Evolutionary conservation across 2,888 invertebrate species (phyloP), one percentile per base, ranked within the genome.

Genomic region (Tuta absoluta): DNA sequence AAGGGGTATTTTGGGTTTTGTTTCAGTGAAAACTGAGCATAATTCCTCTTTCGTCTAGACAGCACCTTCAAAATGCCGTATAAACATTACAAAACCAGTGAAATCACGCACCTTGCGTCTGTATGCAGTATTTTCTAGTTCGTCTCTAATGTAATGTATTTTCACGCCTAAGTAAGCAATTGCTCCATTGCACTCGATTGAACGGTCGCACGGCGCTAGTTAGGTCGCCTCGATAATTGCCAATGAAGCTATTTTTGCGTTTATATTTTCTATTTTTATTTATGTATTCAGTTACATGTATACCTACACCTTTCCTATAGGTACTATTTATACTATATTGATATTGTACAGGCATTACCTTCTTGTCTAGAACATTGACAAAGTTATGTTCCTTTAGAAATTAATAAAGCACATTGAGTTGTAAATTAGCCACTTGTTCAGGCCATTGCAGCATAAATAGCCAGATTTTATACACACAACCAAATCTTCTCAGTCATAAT

Each of bases 101-200:
- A 62, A 62, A 21, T 24, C 51, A 8, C 24, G 38, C 12, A 38
- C 19, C 11, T 23, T 33, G 5, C 60, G 24, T n/a, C 23, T 28
- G 10, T 8, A 17, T 17, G 24, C n/a, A 28, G 10, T 56, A 28
- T 56, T 56, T 56, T 56, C 56, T 56, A 53, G 21, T 53, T 56
- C 14, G 12, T 33, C 12, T 56, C 64, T 56, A 65, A 67, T 65
- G 49, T 66, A 51, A 69, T 71, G 33, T 66, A 67, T 72, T 76
- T 77, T 77, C 75, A 75, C 81, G 80, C 75, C 72, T 74, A 78
- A 77, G 73, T 78, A 76, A 76, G 75, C 76, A 80, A 82, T 84
- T 89, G 82, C 79, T 85, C 81, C 86, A 88, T 87, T 90, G 85
- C 84, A 82, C 76, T 77, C 84, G 84, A 84, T 82, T 80, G 81